Evolutionary conservation across 2,797 vertebrate genomes (phyloP).

Genomic region (Helostoma temminkii): DNA sequence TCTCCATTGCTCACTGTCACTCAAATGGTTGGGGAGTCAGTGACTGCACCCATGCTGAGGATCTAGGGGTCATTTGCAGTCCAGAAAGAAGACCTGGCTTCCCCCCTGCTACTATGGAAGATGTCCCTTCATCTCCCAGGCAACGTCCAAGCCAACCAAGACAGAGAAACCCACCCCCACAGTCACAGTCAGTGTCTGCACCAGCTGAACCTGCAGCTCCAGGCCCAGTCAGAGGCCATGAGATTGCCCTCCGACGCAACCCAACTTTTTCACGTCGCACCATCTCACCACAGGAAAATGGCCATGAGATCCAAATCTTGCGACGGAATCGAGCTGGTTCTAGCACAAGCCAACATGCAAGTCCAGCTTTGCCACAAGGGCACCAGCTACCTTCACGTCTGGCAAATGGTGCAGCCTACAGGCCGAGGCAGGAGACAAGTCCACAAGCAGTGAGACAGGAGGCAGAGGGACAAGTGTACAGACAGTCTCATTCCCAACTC

Average conservation of each 20-base stretch:
- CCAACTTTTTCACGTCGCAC: conserved; percentile 52
- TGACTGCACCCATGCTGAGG: conserved; percentile 94
- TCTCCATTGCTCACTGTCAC: conserved; percentile 87
- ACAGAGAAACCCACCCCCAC: conserved; percentile 41
- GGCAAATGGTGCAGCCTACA: conserved; percentile 66
- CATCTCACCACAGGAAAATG: conserved; percentile 71
- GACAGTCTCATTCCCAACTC: conserved; percentile 32
- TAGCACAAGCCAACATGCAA: conserved; percentile 44
- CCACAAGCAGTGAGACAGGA: conserved; percentile 54
- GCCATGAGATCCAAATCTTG: conserved; percentile 79
- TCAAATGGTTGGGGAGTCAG: conserved; percentile 96
- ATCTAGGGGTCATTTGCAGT: conserved; percentile 92
- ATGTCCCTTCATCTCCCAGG: conserved; percentile 40
- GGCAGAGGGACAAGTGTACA: conserved; percentile 44
- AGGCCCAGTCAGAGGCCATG: conserved; percentile 74
- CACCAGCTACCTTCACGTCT: conserved; percentile 78
- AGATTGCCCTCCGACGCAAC: conserved; percentile 82
- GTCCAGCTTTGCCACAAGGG: conserved; percentile 67
- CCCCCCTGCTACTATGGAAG: conserved; percentile 42
- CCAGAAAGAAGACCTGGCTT: conserved; percentile 60
- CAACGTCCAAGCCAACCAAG: conserved; percentile 50
- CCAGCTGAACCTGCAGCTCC: conserved; percentile 15
- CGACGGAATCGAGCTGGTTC: conserved; percentile 57
- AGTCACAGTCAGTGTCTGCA: conserved; percentile 13
- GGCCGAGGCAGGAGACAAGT: conserved; percentile 66